A percentile compares a stretch with the other conserved stretches of the same genome.
Evolutionary conservation across 2,888 invertebrate genomes (phyloP).

Genomic region (Sarcophaga carnaria): DNA sequence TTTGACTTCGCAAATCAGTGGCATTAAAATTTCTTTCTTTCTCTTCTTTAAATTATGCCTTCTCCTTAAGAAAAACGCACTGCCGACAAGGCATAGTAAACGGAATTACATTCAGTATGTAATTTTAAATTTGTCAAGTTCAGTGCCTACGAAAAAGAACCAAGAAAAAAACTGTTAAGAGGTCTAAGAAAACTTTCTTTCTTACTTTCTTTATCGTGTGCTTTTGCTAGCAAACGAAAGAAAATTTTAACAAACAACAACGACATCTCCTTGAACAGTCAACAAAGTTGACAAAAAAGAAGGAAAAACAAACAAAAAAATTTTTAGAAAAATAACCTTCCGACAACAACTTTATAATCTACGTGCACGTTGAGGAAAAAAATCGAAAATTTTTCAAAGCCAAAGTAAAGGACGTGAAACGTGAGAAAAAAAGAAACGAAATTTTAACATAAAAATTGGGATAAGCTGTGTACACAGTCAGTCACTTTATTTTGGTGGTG

Average conservation of each 20-base stretch:
- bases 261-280: conserved; percentile 38
- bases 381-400: conserved; percentile 31
- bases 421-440: not conserved
- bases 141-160: conserved; percentile 31
- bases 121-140: conserved; percentile 55
- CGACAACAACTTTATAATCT: conserved; percentile 61
- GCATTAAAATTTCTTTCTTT: too few relatives aligned
- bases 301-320: not conserved
- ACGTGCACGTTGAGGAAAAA: conserved; percentile 36
- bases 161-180: conserved; percentile 9
- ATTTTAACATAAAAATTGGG: conserved; percentile 39
- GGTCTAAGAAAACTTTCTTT: conserved; percentile 45
- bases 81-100: not conserved
- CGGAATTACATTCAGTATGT: conserved; percentile 3
- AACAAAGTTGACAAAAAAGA: conserved; percentile 46
- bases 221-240: conserved; percentile 1
- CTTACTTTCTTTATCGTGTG: conserved; percentile 1
- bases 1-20: too few relatives aligned
- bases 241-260: conserved; percentile 15
- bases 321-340: conserved; percentile 12
- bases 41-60: not conserved
- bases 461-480: conserved; percentile 17
- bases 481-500: conserved; percentile 24
- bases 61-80: not conserved
- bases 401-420: not conserved